Evolutionary conservation across 2,113 vertebrate genomes (phyloP).

Genomic region (Odobenus rosmarus): DNA sequence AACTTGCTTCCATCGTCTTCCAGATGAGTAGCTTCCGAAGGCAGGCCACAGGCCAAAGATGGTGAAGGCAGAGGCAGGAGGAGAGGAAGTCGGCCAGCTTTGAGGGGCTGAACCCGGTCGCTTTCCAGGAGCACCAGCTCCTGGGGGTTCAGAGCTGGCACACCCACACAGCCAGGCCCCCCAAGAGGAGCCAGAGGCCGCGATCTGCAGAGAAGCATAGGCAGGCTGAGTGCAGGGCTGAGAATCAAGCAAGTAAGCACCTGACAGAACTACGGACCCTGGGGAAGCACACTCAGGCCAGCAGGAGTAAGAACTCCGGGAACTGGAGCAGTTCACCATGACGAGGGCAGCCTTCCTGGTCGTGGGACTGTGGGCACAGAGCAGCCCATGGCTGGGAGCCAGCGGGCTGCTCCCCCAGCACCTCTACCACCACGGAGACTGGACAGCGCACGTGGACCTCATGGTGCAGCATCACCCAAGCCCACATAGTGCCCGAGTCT

Average conservation of each 20-base stretch:
- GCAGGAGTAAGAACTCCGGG: background rate
- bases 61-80: background rate
- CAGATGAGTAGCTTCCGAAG: background rate
- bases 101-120: background rate
- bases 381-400: accelerated
- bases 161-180: background rate
- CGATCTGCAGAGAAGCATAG: accelerated
- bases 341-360: background rate
- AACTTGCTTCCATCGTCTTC: background rate
- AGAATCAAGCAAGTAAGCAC: background rate
- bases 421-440: background rate
- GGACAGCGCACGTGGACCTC: background rate
- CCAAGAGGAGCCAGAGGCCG: background rate
- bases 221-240: background rate
- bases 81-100: background rate
- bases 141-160: background rate
- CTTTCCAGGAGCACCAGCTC: background rate
- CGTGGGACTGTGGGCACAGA: too few relatives aligned
- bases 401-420: background rate
- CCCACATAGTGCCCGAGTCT: background rate
- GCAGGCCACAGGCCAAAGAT: background rate
- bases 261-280: background rate
- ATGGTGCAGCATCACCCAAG: background rate
- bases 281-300: background rate
- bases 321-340: background rate